Evolutionary conservation across 2,113 vertebrate species (phyloP).

Genomic region (Cololabis saira): DNA sequence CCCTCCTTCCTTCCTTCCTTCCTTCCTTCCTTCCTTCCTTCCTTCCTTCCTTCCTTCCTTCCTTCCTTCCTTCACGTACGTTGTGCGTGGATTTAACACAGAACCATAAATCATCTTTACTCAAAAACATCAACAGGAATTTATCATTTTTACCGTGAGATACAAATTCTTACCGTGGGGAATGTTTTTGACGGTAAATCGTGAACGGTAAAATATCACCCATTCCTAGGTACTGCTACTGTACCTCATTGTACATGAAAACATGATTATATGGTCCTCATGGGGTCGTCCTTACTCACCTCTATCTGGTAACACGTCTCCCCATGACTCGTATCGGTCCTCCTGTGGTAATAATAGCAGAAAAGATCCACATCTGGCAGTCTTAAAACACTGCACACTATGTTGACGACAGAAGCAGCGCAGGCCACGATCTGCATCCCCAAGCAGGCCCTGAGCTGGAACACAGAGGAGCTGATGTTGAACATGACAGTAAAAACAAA

Average conservation of each 20-base stretch:
- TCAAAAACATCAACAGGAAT: too few relatives aligned
- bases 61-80: too few relatives aligned
- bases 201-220: too few relatives aligned
- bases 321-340: accelerated
- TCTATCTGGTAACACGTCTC: constrained; percentile 8
- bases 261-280: not conserved
- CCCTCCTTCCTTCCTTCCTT: too few relatives aligned
- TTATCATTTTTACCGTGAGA: too few relatives aligned
- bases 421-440: constrained; percentile 72
- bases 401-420: constrained; percentile 26
- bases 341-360: not conserved
- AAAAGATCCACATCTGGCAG: accelerated
- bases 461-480: not conserved
- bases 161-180: too few relatives aligned
- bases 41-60: too few relatives aligned
- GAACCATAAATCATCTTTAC: too few relatives aligned
- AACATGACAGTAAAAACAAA: not conserved
- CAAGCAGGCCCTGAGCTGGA: constrained; percentile 76
- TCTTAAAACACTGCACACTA: not conserved
- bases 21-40: too few relatives aligned
- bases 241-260: not conserved
- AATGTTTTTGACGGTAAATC: too few relatives aligned
- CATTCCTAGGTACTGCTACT: too few relatives aligned
- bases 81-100: too few relatives aligned
- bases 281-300: constrained; percentile 27